These are phyloP conservation scores for Phytoseiulus persimilis DNA, from an alignment of 2,888 invertebrate genomes.

Conservation along the genomic window DNA sequence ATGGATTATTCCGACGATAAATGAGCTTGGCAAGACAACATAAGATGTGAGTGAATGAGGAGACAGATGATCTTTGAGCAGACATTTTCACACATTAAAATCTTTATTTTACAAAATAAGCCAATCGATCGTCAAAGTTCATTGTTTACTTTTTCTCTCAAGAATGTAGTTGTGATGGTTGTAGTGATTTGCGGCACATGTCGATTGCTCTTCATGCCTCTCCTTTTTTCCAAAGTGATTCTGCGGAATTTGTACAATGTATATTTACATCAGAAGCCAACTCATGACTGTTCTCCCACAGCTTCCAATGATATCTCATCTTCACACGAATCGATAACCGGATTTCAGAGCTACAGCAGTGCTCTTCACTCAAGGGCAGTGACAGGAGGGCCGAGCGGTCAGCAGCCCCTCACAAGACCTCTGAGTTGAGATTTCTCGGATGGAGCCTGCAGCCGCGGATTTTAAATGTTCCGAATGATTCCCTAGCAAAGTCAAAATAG, in stretches of 20 bases:
- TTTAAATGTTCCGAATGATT: no score
- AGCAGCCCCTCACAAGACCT: no score
- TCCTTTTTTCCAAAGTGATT: neutral
- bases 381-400: no score
- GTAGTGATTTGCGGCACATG: neutral
- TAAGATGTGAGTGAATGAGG: no score
- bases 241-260: neutral
- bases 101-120: conserved; percentile 38
- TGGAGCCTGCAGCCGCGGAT: no score
- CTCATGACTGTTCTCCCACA: neutral
- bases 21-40: no score
- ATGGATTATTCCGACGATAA: no score
- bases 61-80: neutral
- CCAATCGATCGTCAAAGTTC: neutral
- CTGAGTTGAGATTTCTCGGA: no score
- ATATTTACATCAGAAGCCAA: neutral
- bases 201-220: neutral
- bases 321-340: neutral
- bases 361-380: no score
- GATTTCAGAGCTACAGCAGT: neutral
- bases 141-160: neutral
- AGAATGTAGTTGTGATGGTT: neutral
- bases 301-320: neutral
- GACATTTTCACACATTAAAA: conserved; percentile 33
- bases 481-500: no score